Evolutionary conservation across 2,113 vertebrate genomes (phyloP).

Genomic region (Notiomystis cincta): DNA sequence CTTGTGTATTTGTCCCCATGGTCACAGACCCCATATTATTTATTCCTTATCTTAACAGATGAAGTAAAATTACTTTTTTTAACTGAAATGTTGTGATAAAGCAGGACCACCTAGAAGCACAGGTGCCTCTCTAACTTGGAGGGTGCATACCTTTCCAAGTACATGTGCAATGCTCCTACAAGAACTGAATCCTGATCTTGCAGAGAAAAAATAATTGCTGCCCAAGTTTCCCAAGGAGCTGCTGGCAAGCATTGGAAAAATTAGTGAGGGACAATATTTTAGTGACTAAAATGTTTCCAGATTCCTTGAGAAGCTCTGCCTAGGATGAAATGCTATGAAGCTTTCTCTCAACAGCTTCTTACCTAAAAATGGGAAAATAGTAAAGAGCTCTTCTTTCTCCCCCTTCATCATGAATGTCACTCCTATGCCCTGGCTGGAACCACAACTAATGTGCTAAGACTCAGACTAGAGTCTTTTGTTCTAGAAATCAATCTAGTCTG

Average conservation of each 20-base stretch:
- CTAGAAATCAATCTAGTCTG: background rate
- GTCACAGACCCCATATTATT: background rate
- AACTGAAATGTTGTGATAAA: background rate
- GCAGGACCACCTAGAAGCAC: background rate
- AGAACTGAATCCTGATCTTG: background rate
- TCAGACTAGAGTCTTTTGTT: background rate
- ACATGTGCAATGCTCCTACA: rapidly evolving
- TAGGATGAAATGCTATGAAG: background rate
- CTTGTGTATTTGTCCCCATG: background rate
- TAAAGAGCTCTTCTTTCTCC: background rate
- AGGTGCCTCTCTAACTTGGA: background rate
- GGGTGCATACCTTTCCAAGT: background rate
- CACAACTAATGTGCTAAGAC: background rate
- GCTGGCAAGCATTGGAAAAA: background rate
- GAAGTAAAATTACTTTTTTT: background rate
- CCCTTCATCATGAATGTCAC: background rate
- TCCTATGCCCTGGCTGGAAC: background rate
- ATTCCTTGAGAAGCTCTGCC: background rate
- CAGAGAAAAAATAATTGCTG: background rate
- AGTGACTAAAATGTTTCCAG: background rate
- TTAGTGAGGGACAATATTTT: background rate
- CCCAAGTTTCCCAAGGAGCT: background rate
- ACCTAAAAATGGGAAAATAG: background rate
- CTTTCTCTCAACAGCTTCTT: background rate
- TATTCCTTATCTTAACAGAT: background rate